A percentile compares a stretch with the other conserved stretches of the same genome.
phyloP scores from a whole-genome alignment of 2,888 invertebrate genomes.

The Drosophila nigricruria region DNA sequence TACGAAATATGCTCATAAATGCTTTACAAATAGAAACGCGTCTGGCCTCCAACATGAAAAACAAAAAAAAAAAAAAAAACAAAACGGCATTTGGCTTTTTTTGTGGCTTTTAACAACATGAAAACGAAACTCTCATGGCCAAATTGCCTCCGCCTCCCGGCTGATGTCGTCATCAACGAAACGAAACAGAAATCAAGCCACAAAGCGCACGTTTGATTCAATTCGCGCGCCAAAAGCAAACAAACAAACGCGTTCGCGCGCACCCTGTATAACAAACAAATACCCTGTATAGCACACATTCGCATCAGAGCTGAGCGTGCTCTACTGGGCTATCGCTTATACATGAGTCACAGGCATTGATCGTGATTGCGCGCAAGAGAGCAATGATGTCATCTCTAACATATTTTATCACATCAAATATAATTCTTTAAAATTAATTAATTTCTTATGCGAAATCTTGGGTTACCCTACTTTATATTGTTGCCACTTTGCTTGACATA shows the following conservation, averaged over 20 bases:
- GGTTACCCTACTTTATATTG: background rate
- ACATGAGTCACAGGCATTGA: slow-evolving; percentile 5
- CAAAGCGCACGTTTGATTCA: slow-evolving; percentile 18
- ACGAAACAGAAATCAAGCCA: slow-evolving; percentile 12
- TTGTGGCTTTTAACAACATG: slow-evolving; percentile 48
- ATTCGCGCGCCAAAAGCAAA: slow-evolving; percentile 62
- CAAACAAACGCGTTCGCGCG: background rate
- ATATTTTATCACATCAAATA: background rate
- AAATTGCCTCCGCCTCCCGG: slow-evolving; percentile 25
- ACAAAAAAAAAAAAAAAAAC: slow-evolving; percentile 10
- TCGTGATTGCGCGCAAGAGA: background rate
- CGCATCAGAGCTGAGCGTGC: slow-evolving; percentile 11
- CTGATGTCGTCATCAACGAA: slow-evolving; percentile 65
- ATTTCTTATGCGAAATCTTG: background rate
- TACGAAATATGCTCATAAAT: slow-evolving; percentile 52
- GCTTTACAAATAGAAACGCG: slow-evolving; percentile 47
- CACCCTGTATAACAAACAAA: slow-evolving; percentile 19
- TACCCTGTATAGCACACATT: slow-evolving; percentile 4
- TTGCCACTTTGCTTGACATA: background rate
- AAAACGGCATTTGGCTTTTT: slow-evolving; percentile 28
- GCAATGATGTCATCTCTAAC: slow-evolving; percentile 4
- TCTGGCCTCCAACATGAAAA: slow-evolving; percentile 59
- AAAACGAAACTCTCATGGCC: slow-evolving; percentile 54
- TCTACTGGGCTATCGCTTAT: background rate
- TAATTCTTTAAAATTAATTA: background rate